A percentile compares a stretch with the other conserved stretches of the same genome.
phyloP scores from a whole-genome alignment of 2,113 vertebrate species.

The Lagenorhynchus albirostris region DNA sequence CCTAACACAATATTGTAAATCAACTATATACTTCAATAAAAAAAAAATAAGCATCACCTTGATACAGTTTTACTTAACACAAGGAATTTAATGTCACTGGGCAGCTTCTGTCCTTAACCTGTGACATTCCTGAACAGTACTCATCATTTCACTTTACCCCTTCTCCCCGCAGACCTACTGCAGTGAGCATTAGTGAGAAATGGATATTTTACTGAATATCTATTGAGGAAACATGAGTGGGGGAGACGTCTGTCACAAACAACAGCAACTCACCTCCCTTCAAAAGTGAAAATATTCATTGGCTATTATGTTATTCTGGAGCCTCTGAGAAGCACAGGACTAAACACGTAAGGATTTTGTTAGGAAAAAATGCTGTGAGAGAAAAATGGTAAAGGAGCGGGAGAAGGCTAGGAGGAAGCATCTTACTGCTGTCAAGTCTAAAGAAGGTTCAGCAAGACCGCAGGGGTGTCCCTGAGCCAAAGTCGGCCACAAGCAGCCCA shows the following conservation, averaged over 20 bases:
- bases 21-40: background rate
- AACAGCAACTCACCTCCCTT: background rate
- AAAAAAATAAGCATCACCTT: background rate
- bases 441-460: background rate
- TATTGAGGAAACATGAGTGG: background rate
- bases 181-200: background rate
- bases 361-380: background rate
- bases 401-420: background rate
- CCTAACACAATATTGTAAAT: background rate
- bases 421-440: background rate
- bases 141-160: background rate
- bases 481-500: fast-evolving
- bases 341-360: background rate
- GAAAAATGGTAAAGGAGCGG: background rate
- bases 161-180: background rate
- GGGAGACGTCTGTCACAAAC: fast-evolving
- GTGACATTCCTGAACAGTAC: background rate
- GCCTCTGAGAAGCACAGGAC: background rate
- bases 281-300: background rate
- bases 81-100: background rate
- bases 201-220: background rate
- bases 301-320: background rate
- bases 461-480: background rate
- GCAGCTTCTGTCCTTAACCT: background rate
- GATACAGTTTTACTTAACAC: background rate